A percentile compares a stretch with the other conserved stretches of the same genome.
Evolutionary conservation across 2,888 invertebrate genomes (phyloP).

Genomic region (Parasteatoda lunata): DNA sequence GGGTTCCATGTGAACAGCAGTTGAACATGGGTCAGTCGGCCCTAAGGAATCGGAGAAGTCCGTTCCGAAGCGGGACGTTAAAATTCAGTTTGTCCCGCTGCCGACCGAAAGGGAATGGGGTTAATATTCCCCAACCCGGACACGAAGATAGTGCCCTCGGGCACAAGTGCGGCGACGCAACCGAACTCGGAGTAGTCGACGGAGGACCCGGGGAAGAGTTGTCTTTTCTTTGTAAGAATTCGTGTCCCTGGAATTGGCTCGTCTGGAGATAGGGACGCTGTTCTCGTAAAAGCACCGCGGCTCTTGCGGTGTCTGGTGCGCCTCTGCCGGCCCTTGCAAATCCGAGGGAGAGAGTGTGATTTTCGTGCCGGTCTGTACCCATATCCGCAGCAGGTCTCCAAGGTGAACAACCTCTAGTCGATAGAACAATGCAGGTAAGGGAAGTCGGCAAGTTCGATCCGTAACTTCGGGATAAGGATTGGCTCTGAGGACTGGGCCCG

Average conservation of each 20-base stretch:
- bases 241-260: slow-evolving; percentile 75
- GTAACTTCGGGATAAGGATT: slow-evolving; percentile 81
- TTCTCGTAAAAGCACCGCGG: slow-evolving; percentile 74
- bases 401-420: slow-evolving; percentile 82
- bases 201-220: slow-evolving; percentile 75
- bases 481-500: slow-evolving; percentile 82
- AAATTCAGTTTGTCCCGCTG: no score
- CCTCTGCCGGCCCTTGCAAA: slow-evolving; percentile 72
- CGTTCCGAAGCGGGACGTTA: no score
- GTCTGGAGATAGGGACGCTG: slow-evolving; percentile 74
- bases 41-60: slow-evolving; percentile 34
- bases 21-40: slow-evolving; percentile 41
- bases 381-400: slow-evolving; percentile 86
- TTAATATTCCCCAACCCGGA: slow-evolving; percentile 72
- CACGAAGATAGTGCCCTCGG: slow-evolving; percentile 71
- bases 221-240: slow-evolving; percentile 75
- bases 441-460: slow-evolving; percentile 81
- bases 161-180: slow-evolving; percentile 73
- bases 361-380: slow-evolving; percentile 71
- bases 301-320: slow-evolving; percentile 74
- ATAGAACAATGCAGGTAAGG: slow-evolving; percentile 82
- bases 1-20: slow-evolving; percentile 43
- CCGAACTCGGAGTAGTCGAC: slow-evolving; percentile 74
- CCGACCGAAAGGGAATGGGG: slow-evolving; percentile 73
- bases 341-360: slow-evolving; percentile 56